Evolutionary conservation across 2,888 invertebrate species (phyloP), one percentile per base, ranked within the genome.

Genomic region (Hypsopygia costalis): DNA sequence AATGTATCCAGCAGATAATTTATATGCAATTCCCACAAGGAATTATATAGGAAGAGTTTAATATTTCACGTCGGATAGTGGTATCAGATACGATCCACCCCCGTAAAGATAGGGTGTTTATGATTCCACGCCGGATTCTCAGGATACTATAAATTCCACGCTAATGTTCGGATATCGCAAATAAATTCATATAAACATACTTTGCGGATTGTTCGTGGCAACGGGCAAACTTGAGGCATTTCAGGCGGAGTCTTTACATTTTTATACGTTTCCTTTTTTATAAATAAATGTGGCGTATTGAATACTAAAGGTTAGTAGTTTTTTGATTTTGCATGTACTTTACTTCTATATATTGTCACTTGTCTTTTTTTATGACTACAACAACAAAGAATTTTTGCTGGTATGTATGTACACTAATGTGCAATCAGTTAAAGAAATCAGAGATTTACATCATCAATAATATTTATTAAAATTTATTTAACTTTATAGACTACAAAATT

Each of bases 131-230:
- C 8, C 21, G 33, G 40, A 34, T 43, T 32, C 41, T 33, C 27
- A 30, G 44, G 44, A 44, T 44, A 47, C 47, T 28, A 44, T 47
- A 47, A 47, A 47, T 47, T 44, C 43, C 27, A 5, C 40, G 16
- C 29, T 47, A 47, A 47, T 44, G 44, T 31, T 37, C 33, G 33
- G 40, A 38, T 38, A 46, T 38, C 34, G 25, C 39, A 22, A 34
- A 42, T 39, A 36, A 40, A 40, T 42, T 39, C 12, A 28, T 36
- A 34, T 30, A 33, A 29, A 32, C 35, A 34, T 32, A 20, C 16
- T 12, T 32, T 20, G 32, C 6, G 32, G 9, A 20, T 32, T 8
- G 12, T n/a, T n/a, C 16, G 9, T 5, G 9, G 32, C 16, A 1
- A 32, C 16, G 16, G 16, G 16, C 4, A 16, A 4, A 4, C 16